Percentiles rank a stretch among this genome's conserved stretches.
Conservation (phyloP, 2,113 vertebrate genomes). For the Neolamprologus sp. region DNA sequence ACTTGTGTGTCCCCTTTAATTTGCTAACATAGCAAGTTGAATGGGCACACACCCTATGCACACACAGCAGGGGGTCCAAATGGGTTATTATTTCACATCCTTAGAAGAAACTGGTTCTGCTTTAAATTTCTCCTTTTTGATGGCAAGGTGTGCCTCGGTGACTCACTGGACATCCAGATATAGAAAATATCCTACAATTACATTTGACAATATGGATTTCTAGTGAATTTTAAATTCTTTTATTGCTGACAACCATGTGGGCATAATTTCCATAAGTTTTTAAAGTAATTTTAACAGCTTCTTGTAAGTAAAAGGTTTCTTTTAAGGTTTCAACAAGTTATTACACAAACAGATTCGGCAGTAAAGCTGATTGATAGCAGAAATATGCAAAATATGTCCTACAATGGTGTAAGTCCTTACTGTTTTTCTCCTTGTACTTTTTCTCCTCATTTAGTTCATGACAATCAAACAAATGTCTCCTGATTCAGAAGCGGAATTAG, state of each 20-base stretch:
- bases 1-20: constrained; percentile 13
- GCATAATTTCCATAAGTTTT: neutral
- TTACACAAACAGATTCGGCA: neutral
- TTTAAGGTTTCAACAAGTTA: neutral
- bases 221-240: neutral
- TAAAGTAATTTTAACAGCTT: neutral
- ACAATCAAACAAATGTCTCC: neutral
- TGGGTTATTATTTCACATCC: constrained; percentile 34
- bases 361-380: neutral
- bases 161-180: neutral
- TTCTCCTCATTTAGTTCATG: neutral
- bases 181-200: constrained; percentile 1
- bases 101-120: constrained; percentile 18
- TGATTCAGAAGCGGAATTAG: neutral
- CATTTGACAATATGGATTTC: constrained; percentile 2
- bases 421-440: neutral
- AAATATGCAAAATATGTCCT: neutral
- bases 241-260: neutral
- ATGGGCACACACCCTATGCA: constrained; percentile 12
- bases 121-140: constrained; percentile 10
- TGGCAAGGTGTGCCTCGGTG: neutral
- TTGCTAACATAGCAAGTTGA: constrained; percentile 13
- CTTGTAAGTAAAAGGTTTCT: neutral
- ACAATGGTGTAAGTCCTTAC: neutral
- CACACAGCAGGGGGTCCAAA: constrained; percentile 9